Conservation (phyloP, 2,888 invertebrate genomes). For the Pristionchus fissidentatus region DNA sequence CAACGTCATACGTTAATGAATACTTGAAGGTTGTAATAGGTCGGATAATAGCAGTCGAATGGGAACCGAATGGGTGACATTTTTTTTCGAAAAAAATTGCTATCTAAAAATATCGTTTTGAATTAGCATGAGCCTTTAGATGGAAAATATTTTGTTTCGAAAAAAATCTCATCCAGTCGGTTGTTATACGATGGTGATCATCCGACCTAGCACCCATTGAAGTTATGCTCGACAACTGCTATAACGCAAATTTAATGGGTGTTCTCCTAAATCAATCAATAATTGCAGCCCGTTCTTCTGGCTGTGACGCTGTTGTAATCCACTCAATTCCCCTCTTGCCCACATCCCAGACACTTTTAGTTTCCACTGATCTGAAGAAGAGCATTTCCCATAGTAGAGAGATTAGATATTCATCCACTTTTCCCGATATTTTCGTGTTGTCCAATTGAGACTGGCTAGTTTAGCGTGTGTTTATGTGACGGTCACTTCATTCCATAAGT, state of each 20-base stretch:
- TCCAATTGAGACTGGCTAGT: not conserved
- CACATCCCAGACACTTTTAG: not conserved
- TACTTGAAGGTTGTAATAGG: too few species aligned
- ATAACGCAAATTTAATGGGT: not conserved
- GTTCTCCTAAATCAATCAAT: not conserved
- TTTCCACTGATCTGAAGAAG: conserved; percentile 33
- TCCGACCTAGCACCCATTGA: not conserved
- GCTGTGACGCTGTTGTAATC: not conserved
- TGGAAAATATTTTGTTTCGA: too few species aligned
- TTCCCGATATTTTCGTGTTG: not conserved
- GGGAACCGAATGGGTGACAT: too few species aligned
- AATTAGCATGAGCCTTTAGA: too few species aligned
- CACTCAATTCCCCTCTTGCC: not conserved
- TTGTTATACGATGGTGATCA: not conserved
- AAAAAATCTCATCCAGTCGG: too few species aligned
- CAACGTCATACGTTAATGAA: too few species aligned
- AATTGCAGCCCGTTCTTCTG: conserved; percentile 44
- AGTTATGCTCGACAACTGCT: too few species aligned
- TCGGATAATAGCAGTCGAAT: too few species aligned
- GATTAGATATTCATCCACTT: too few species aligned
- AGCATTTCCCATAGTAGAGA: conserved; percentile 35
- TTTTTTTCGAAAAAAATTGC: too few species aligned
- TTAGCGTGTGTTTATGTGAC: not conserved
- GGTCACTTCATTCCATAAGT: not conserved
- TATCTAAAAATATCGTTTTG: too few species aligned